Percentiles rank a stretch among this genome's conserved stretches.
phyloP scores from a whole-genome alignment of 2,888 invertebrate species.

The Helobdella robusta region DNA sequence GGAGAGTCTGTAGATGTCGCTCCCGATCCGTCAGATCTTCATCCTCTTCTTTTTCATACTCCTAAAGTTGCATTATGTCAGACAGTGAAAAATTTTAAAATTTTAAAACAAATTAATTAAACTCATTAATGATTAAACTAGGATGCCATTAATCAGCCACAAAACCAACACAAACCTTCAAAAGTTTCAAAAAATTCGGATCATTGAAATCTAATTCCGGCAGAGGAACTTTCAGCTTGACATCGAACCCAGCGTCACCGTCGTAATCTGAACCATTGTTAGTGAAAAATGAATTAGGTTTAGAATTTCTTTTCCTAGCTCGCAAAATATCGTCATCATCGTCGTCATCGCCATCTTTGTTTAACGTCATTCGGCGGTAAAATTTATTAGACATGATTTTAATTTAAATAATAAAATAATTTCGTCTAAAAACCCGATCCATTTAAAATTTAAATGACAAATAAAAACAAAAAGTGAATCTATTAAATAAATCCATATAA shows the following conservation, averaged over 20 bases:
- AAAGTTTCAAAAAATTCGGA: conserved; percentile 31
- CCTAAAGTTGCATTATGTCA: not conserved
- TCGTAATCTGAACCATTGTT: not conserved
- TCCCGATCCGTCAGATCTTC: conserved; percentile 14
- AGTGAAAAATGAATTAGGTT: not conserved
- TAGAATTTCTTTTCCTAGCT: conserved; percentile 8
- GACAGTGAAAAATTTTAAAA: too few species aligned
- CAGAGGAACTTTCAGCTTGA: conserved; percentile 26
- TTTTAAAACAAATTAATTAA: not conserved
- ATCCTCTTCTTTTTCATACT: conserved; percentile 25
- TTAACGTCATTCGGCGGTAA: too few species aligned
- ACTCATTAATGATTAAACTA: not conserved
- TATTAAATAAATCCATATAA: too few species aligned
- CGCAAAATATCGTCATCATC: too few species aligned
- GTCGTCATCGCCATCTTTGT: too few species aligned
- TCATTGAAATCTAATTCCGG: conserved; percentile 32
- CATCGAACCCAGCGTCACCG: not conserved
- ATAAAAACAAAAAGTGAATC: too few species aligned
- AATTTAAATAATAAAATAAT: too few species aligned
- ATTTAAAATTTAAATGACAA: too few species aligned
- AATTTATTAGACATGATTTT: too few species aligned
- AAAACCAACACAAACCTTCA: conserved; percentile 17
- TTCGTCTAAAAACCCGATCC: too few species aligned
- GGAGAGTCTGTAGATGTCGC: conserved; percentile 18
- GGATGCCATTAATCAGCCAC: not conserved